phyloP scores from a whole-genome alignment of 2,113 vertebrate species.

The Anoplopoma fimbria region DNA sequence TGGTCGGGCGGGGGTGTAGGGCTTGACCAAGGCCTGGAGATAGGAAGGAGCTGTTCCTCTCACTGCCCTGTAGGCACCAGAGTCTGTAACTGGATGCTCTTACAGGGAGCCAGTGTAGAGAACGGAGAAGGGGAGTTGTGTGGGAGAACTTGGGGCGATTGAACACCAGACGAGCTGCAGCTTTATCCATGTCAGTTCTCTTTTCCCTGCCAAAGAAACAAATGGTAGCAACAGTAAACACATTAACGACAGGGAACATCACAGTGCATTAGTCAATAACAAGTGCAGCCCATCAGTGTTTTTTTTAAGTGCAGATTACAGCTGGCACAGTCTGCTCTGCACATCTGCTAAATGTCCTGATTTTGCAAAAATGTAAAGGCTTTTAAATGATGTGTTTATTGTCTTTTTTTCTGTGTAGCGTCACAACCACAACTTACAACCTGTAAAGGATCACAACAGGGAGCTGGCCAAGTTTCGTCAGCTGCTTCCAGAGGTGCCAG shows the following conservation, averaged over 20 bases:
- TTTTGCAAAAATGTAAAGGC: conserved; percentile 44
- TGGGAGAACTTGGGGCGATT: too few species aligned
- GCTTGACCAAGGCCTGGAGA: too few species aligned
- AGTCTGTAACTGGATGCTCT: too few species aligned
- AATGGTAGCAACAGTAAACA: conserved; percentile 21
- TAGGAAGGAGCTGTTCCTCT: too few species aligned
- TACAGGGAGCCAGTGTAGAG: too few species aligned
- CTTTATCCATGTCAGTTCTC: not conserved
- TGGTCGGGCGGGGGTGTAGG: too few species aligned
- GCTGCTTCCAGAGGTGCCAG: not conserved
- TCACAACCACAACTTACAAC: conserved; percentile 2
- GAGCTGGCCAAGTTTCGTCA: not conserved
- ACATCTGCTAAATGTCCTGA: conserved; percentile 58
- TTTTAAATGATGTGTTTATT: conserved; percentile 14
- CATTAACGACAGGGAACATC: conserved; percentile 40
- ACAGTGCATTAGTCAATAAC: conserved; percentile 49
- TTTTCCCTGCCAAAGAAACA: conserved; percentile 17
- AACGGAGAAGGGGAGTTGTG: too few species aligned
- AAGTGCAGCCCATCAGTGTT: conserved; percentile 41
- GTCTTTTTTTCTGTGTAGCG: not conserved
- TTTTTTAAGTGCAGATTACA: conserved; percentile 60
- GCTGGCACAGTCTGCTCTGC: conserved; percentile 39
- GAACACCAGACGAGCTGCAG: too few species aligned
- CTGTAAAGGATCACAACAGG: conserved; percentile 6
- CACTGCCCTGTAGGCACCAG: too few species aligned